These are phyloP conservation scores for Phaethornis superciliosus DNA, from an alignment of 2,113 vertebrate species.

Conservation along the genomic window DNA sequence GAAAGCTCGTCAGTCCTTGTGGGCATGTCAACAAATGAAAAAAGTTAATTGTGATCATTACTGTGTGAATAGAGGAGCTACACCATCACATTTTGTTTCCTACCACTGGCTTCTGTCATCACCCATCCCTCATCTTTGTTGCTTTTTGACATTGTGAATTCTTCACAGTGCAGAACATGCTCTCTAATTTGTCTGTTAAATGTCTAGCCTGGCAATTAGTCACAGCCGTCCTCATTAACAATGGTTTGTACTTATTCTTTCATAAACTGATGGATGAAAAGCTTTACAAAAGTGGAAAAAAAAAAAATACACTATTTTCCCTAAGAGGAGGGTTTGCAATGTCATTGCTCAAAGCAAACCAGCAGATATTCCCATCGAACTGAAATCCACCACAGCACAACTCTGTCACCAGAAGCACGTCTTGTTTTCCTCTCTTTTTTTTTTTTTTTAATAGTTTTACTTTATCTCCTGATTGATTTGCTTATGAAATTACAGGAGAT, in stretches of 20 bases:
- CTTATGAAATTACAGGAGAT: constrained; percentile 52
- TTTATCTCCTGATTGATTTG: constrained; percentile 41
- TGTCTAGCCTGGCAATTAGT: constrained; percentile 39
- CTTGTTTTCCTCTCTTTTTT: not conserved
- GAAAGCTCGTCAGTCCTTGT: not conserved
- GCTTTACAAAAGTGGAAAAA: constrained; percentile 23
- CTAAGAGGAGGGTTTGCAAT: constrained; percentile 43
- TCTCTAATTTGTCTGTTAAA: constrained; percentile 54
- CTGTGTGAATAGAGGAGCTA: not conserved
- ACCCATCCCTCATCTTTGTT: constrained; percentile 46
- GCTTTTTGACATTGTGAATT: not conserved
- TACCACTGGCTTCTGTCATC: not conserved
- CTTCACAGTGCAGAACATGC: constrained; percentile 3
- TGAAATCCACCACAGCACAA: constrained; percentile 18
- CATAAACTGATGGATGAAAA: constrained; percentile 52
- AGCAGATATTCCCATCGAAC: constrained; percentile 29
- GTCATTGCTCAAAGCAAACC: constrained; percentile 45
- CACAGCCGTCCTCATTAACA: constrained; percentile 47
- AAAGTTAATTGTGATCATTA: not conserved
- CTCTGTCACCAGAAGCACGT: not conserved
- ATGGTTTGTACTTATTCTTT: constrained; percentile 45
- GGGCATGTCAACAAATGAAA: not conserved
- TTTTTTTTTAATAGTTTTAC: not conserved
- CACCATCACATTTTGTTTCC: not conserved
- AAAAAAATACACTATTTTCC: constrained; percentile 10